Conservation (phyloP, 2,113 vertebrate species). For the Polypterus senegalus region DNA sequence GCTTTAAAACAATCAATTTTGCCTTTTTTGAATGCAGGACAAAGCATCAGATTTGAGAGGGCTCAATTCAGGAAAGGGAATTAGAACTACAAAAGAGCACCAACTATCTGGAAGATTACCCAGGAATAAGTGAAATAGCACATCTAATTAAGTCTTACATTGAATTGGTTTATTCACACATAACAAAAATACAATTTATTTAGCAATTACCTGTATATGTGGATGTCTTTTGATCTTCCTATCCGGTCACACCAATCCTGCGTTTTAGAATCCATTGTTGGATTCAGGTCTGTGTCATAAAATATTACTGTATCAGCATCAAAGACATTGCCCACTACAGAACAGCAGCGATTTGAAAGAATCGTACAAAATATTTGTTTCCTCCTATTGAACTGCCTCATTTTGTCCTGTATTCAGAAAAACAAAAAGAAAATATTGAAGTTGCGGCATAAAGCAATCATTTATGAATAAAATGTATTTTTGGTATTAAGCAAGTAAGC, state of each 20-base stretch:
- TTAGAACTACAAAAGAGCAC: too few relatives aligned
- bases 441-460: neutral
- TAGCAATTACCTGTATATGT: conserved; percentile 74
- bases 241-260: conserved; percentile 88
- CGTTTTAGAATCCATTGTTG: conserved; percentile 77
- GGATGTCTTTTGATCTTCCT: conserved; percentile 81
- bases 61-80: too few relatives aligned
- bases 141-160: too few relatives aligned
- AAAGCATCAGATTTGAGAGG: too few relatives aligned
- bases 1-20: too few relatives aligned
- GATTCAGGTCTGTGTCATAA: conserved; percentile 84
- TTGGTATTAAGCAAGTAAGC: too few relatives aligned
- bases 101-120: too few relatives aligned
- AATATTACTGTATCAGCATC: conserved; percentile 83
- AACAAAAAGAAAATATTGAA: neutral
- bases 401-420: conserved; percentile 50
- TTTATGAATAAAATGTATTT: neutral
- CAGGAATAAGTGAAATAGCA: too few relatives aligned
- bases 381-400: conserved; percentile 76
- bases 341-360: conserved; percentile 78
- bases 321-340: conserved; percentile 64
- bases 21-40: too few relatives aligned
- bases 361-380: conserved; percentile 77
- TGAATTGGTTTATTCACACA: too few relatives aligned
- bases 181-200: neutral